A percentile compares a stretch with the other conserved stretches of the same genome.
Evolutionary conservation across 2,888 invertebrate genomes (phyloP).

Genomic region (Habroteleia sp.): DNA sequence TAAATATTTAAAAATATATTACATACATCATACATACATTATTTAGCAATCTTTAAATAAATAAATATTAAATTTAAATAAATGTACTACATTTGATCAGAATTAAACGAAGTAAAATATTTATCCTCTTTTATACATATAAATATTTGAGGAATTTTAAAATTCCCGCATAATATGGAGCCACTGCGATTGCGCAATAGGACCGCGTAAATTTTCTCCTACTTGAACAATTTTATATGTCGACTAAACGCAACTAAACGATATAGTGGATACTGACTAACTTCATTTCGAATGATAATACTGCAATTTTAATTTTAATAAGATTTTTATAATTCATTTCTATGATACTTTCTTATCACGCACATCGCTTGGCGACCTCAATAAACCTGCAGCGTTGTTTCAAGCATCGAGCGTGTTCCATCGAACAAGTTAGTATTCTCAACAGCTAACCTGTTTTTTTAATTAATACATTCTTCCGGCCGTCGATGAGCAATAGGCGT

Average conservation of each 20-base stretch:
- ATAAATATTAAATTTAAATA: no score
- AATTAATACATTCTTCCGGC: conserved; percentile 45
- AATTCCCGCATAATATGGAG: background rate
- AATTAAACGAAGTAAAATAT: no score
- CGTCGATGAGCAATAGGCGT: conserved; percentile 34
- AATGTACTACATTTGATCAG: no score
- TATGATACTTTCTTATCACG: background rate
- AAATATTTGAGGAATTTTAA: no score
- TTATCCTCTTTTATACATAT: no score
- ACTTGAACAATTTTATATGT: background rate
- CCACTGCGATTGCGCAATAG: no score
- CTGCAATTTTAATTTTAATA: conserved; percentile 21
- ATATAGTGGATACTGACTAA: conserved; percentile 3
- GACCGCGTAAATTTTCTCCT: background rate
- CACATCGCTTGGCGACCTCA: background rate
- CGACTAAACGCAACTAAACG: no score
- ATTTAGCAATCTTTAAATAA: no score
- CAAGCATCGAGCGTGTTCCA: background rate
- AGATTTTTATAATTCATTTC: conserved; percentile 8
- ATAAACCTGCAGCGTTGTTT: background rate
- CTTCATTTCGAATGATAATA: conserved; percentile 15
- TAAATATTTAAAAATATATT: no score
- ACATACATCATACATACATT: no score
- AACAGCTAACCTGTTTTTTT: conserved; percentile 28
- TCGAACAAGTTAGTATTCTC: background rate